Conservation (phyloP, 2,888 invertebrate genomes). For the Trissolcus brochymenae region DNA sequence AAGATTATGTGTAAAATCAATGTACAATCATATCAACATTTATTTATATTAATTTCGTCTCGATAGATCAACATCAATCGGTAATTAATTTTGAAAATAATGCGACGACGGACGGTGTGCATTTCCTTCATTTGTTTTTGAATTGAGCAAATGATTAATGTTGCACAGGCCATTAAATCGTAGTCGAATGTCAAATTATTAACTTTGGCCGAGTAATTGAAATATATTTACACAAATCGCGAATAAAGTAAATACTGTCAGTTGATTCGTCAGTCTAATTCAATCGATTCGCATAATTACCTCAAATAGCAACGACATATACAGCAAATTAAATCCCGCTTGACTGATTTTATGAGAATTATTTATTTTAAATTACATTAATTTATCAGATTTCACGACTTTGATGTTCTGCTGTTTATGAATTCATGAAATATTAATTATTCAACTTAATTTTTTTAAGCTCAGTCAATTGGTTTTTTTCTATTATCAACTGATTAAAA, state of each 20-base stretch:
- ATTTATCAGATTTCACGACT: slow-evolving; percentile 1
- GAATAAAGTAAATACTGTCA: slow-evolving; percentile 31
- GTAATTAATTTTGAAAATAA: background rate
- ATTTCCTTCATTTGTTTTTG: slow-evolving; percentile 11
- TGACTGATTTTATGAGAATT: slow-evolving; percentile 16
- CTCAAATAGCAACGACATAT: slow-evolving; percentile 12
- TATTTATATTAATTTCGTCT: too few species aligned
- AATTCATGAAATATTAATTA: background rate
- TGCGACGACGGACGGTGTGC: slow-evolving; percentile 1
- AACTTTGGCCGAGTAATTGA: slow-evolving; percentile 25
- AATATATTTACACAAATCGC: slow-evolving; percentile 36
- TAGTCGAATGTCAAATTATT: slow-evolving; percentile 26
- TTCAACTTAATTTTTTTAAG: background rate
- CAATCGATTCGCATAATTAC: slow-evolving; percentile 20
- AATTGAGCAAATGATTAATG: slow-evolving; percentile 16
- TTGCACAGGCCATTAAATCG: slow-evolving; percentile 18
- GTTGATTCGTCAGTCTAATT: slow-evolving; percentile 30
- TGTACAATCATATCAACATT: too few species aligned
- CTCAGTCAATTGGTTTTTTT: background rate
- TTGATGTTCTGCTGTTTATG: background rate
- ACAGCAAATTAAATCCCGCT: slow-evolving; percentile 9
- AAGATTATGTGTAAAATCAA: too few species aligned
- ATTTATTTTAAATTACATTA: slow-evolving; percentile 3
- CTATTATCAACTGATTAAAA: background rate
- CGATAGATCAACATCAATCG: background rate